phyloP scores from a whole-genome alignment of 2,797 vertebrate genomes.

The Rhinichthys osculus region DNA sequence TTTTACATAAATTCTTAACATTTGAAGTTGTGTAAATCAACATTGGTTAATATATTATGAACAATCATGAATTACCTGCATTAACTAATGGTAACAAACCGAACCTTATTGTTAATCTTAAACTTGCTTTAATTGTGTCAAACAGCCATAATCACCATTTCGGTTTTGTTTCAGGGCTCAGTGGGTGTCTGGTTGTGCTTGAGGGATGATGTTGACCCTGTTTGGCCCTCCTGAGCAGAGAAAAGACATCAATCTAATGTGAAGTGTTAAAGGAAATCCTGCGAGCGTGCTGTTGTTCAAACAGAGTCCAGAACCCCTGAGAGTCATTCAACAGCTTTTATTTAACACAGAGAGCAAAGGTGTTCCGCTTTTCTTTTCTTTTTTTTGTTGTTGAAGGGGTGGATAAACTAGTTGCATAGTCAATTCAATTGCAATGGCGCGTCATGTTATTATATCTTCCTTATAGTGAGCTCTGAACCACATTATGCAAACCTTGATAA shows the following conservation, averaged over 20 bases:
- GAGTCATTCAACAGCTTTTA: conserved; percentile 44
- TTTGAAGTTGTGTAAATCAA: not conserved
- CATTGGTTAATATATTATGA: not conserved
- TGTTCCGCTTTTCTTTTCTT: not conserved
- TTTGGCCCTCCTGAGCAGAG: conserved; percentile 23
- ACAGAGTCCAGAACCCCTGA: conserved; percentile 25
- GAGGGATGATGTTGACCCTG: conserved; percentile 34
- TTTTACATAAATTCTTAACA: not conserved
- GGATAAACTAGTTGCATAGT: not conserved
- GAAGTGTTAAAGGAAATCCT: conserved; percentile 52
- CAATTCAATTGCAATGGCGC: not conserved
- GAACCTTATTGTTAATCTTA: not conserved
- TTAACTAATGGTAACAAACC: not conserved
- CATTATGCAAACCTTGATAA: not conserved
- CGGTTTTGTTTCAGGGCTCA: conserved; percentile 6
- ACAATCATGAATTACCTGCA: not conserved
- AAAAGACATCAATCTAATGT: conserved; percentile 46
- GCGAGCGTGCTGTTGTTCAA: conserved; percentile 43
- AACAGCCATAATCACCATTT: conserved; percentile 1
- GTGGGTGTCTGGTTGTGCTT: conserved; percentile 32
- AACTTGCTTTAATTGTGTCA: conserved; percentile 3
- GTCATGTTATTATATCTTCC: not conserved
- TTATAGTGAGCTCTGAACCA: not conserved
- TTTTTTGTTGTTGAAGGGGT: not conserved
- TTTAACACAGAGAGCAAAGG: conserved; percentile 42